Conservation (phyloP, 37 sponge, comb jelly and placozoan species). For the Sycon ciliatum region DNA sequence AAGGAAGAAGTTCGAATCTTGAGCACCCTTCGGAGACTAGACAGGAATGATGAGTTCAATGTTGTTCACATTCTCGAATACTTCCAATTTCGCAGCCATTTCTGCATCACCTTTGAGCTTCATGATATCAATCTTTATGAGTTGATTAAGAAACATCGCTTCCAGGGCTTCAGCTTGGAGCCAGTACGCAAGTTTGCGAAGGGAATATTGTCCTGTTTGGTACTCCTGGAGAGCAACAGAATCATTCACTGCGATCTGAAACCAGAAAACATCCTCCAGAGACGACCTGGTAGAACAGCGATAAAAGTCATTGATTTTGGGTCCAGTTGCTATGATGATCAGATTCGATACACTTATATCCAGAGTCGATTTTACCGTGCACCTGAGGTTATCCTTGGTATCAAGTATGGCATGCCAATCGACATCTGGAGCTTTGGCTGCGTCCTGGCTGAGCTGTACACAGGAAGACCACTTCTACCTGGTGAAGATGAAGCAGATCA, state of each 20-base stretch:
- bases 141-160: slow-evolving; percentile 97
- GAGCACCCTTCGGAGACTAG: slow-evolving; percentile 80
- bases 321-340: slow-evolving; percentile 39
- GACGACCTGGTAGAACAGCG: slow-evolving; percentile 83
- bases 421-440: slow-evolving; percentile 57
- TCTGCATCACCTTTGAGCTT: slow-evolving; percentile 94
- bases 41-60: slow-evolving; percentile 77
- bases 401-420: slow-evolving; percentile 45
- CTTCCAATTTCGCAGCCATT: slow-evolving; percentile 86
- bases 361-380: slow-evolving; percentile 46
- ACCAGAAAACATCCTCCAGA: slow-evolving; percentile 90
- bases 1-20: slow-evolving; percentile 81
- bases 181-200: slow-evolving; percentile 97
- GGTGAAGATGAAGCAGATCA: slow-evolving; percentile 46
- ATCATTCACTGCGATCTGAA: slow-evolving; percentile 98
- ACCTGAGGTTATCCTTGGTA: slow-evolving; percentile 45
- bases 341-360: slow-evolving; percentile 47
- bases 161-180: slow-evolving; percentile 91
- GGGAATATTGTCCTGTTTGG: slow-evolving; percentile 88
- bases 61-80: slow-evolving; percentile 88
- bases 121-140: slow-evolving; percentile 96
- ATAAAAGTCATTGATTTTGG: slow-evolving; percentile 70
- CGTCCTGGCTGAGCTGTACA: slow-evolving; percentile 38
- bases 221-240: slow-evolving; percentile 75
- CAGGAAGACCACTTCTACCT: slow-evolving; percentile 40